Conservation (phyloP, 2,113 vertebrate species). For the Pluvianellus socialis region DNA sequence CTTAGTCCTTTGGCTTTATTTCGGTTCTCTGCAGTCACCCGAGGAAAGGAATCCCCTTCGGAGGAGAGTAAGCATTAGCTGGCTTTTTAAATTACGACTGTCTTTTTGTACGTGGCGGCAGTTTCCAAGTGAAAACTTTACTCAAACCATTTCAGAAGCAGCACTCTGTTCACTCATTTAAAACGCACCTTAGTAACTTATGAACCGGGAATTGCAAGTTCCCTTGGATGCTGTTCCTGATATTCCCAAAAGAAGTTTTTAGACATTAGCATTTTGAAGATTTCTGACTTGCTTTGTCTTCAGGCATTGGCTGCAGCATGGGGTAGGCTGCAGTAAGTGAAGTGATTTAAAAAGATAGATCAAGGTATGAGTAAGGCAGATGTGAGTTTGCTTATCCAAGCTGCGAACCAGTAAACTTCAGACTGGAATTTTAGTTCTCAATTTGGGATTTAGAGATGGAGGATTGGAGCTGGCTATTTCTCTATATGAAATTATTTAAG, state of each 20-base stretch:
- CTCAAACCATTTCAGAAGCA: background rate
- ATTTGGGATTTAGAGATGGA: background rate
- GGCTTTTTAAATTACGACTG: background rate
- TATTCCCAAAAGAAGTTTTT: background rate
- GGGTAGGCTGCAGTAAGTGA: background rate
- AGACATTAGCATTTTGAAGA: background rate
- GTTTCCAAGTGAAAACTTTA: background rate
- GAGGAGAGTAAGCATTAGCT: constrained; percentile 72
- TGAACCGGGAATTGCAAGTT: background rate
- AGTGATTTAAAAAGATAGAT: background rate
- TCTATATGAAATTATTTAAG: background rate
- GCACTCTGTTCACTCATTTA: background rate
- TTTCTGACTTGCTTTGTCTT: background rate
- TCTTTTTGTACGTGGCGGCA: background rate
- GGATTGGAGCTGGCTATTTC: background rate
- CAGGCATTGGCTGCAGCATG: background rate
- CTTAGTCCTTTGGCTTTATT: constrained; percentile 89
- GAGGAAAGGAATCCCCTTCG: constrained; percentile 75
- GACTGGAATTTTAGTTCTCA: background rate
- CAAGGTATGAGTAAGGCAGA: background rate
- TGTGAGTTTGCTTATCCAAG: background rate
- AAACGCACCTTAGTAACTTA: background rate
- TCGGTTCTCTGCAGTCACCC: constrained; percentile 85
- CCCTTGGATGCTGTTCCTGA: background rate
- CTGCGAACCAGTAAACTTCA: background rate